Conservation (phyloP, 2,113 vertebrate species). For the Cichladusa arquata region DNA sequence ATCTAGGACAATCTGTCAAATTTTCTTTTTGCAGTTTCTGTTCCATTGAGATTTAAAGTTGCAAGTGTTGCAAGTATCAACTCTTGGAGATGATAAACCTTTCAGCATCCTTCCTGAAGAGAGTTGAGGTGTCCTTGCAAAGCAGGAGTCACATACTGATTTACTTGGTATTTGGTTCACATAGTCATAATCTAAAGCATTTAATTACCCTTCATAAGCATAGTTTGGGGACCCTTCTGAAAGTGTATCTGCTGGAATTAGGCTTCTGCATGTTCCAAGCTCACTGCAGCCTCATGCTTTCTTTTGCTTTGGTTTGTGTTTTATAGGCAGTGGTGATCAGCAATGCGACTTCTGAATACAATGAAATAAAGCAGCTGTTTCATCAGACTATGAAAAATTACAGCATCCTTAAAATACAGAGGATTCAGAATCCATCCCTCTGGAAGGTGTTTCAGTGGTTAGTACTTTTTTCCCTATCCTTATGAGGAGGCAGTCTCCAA, state of each 20-base stretch:
- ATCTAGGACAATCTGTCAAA: not conserved
- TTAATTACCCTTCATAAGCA: not conserved
- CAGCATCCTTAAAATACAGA: constrained; percentile 76
- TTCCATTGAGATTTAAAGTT: not conserved
- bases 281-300: not conserved
- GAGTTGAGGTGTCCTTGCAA: not conserved
- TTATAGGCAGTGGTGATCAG: constrained; percentile 73
- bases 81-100: not conserved
- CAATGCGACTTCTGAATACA: constrained; percentile 53
- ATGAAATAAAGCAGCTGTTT: constrained; percentile 70
- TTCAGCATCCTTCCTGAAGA: not conserved
- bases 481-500: not conserved
- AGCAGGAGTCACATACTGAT: not conserved
- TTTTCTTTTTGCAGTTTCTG: not conserved
- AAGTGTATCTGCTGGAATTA: not conserved
- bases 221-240: not conserved
- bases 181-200: not conserved
- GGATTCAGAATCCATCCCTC: constrained; percentile 84
- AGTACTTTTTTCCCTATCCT: constrained; percentile 9
- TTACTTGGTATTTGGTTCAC: not conserved
- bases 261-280: fast-evolving
- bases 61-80: not conserved
- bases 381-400: constrained; percentile 74
- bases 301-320: constrained; percentile 1
- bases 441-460: constrained; percentile 86